Evolutionary conservation across 2,888 invertebrate species (phyloP), one percentile per base, ranked within the genome.

Genomic region (Pteria penguin): DNA sequence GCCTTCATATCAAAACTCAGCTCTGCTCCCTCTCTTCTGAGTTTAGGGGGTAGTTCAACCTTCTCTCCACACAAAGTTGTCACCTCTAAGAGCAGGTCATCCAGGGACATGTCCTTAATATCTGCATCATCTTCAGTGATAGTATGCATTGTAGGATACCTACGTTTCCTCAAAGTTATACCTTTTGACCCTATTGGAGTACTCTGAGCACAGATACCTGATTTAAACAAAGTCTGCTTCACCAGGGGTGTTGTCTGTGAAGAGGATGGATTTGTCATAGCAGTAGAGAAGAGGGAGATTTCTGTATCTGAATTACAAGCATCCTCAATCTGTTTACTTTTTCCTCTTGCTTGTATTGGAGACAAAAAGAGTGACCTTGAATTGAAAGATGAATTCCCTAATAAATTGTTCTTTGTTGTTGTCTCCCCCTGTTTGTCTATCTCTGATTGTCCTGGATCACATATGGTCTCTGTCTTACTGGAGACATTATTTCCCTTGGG

Each of bases 71-170:
- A 68, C 3, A 68, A 29, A 24, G 31, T 22, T 11, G 57, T 68
- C 11, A 68, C 57, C 36, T 68, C 68, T 22, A 57, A 68, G 32
- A 68, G 32, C 3, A 68, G 26, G n/a, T 68, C 68, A 32, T 68
- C 57, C 11, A 52, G 57, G 2, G 57, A 31, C 57, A 68, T 57
- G 14, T 68, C 57, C 33, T 68, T 24, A 3, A 58, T 22, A 8
- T 57, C 57, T 29, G 29, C 65, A 55, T 54, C 29, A 24, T 27
- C 29, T 54, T 1, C 36, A 4, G 33, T 45, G 26, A n/a, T 65
- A 24, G n/a, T 26, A 8, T 31, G n/a, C 52, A 24, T n/a, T 22
- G 18, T 68, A 55, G n/a, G n/a, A n/a, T 8, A 1, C 8, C 18
- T n/a, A 27, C 54, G 2, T 8, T 18, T 27, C 4, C 29, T 54